phyloP scores from a whole-genome alignment of 2,113 vertebrate genomes.

The Catharus fuscescens region DNA sequence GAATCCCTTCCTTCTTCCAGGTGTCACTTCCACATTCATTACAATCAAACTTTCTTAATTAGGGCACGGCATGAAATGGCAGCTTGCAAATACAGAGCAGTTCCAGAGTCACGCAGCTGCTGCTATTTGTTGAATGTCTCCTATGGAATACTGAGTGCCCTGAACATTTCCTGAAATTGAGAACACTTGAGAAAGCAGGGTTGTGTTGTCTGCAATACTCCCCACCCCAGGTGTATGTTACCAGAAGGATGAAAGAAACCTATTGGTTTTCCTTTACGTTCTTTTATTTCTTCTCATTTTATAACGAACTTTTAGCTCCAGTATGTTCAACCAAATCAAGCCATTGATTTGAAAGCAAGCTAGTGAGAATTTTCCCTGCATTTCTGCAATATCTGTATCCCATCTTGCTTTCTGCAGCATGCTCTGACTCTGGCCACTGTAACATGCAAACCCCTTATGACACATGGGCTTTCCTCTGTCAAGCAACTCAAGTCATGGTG shows the following conservation, averaged over 20 bases:
- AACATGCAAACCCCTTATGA: not conserved
- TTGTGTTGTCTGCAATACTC: not conserved
- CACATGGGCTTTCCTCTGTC: not conserved
- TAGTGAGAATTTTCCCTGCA: not conserved
- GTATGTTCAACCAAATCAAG: not conserved
- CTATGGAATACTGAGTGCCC: not conserved
- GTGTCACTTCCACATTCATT: not conserved
- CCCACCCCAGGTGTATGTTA: fast-evolving
- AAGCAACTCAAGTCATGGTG: not conserved
- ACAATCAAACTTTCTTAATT: not conserved
- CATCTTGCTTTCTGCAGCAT: not conserved
- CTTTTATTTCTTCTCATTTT: not conserved
- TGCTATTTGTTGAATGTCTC: not conserved
- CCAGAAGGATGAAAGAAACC: not conserved
- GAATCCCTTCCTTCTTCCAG: not conserved
- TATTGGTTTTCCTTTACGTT: not conserved
- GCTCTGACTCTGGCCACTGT: not conserved
- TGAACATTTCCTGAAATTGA: not conserved
- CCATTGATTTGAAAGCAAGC: not conserved
- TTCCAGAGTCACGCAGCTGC: not conserved
- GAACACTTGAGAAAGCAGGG: not conserved
- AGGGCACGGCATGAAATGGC: not conserved
- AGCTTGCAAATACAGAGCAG: not conserved
- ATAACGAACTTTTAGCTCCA: not conserved
- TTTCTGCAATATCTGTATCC: not conserved